These are phyloP conservation scores for Helogale parvula DNA, from an alignment of 2,113 vertebrate species.

Conservation along the genomic window DNA sequence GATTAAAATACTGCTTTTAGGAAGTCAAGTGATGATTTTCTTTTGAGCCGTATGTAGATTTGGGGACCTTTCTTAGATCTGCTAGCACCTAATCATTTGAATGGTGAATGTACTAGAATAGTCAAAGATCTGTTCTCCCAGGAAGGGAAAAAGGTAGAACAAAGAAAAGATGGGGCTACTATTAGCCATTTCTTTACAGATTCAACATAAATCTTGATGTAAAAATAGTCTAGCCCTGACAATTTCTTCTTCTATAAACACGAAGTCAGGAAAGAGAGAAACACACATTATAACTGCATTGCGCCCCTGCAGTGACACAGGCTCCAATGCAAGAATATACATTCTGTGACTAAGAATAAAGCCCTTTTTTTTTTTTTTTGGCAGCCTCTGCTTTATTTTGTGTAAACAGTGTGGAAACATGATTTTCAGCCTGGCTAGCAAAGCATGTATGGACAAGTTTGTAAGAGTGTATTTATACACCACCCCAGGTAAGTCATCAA, in stretches of 20 bases:
- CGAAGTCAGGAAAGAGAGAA: not conserved
- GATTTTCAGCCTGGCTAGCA: not conserved
- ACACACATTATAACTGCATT: not conserved
- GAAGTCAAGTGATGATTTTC: not conserved
- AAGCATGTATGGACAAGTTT: slow-evolving; percentile 10
- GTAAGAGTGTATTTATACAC: slow-evolving; percentile 15
- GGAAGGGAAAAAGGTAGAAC: not conserved
- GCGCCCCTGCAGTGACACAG: not conserved
- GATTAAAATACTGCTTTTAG: not conserved
- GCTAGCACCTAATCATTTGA: not conserved
- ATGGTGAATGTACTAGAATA: not conserved
- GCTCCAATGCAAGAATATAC: not conserved
- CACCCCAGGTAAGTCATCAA: slow-evolving; percentile 55
- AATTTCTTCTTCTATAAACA: not conserved
- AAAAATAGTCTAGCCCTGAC: slow-evolving; percentile 12
- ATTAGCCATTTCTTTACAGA: not conserved
- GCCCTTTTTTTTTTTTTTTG: not conserved
- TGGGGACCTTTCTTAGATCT: not conserved
- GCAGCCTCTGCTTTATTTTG: slow-evolving; percentile 32
- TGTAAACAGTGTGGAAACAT: slow-evolving; percentile 42
- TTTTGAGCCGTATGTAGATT: not conserved
- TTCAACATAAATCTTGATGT: not conserved
- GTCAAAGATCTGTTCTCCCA: not conserved
- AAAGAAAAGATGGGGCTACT: not conserved
- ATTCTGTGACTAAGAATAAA: not conserved